These are phyloP conservation scores for Caenorhabditis macrosperma DNA, from an alignment of 2,888 invertebrate species.

Conservation along the genomic window DNA sequence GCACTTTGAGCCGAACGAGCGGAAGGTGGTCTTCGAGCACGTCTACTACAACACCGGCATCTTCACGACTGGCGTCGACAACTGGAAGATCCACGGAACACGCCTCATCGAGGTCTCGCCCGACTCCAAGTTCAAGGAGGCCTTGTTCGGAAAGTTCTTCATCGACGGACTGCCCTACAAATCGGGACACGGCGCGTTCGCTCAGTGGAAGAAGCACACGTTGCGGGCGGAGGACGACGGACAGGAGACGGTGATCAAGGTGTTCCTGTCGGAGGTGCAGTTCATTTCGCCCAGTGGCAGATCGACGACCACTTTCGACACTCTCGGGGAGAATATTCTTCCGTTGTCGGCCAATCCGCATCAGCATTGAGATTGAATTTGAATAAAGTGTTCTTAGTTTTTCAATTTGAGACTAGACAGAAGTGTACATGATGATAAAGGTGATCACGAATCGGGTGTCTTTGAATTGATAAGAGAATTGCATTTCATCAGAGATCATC, in stretches of 20 bases:
- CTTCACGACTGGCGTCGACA: conserved; percentile 14
- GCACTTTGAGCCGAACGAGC: background rate
- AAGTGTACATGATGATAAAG: too few relatives aligned
- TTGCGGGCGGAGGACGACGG: conserved; percentile 24
- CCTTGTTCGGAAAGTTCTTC: background rate
- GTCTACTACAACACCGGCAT: conserved; percentile 17
- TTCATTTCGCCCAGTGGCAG: conserved; percentile 25
- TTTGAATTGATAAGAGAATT: too few relatives aligned
- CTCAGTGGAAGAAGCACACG: conserved; percentile 21
- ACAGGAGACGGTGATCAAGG: background rate
- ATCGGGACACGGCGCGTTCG: background rate
- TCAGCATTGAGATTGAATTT: too few relatives aligned
- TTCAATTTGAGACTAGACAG: too few relatives aligned
- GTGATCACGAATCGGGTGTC: too few relatives aligned
- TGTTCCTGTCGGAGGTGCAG: conserved; percentile 7
- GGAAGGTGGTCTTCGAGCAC: background rate
- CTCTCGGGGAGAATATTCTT: background rate
- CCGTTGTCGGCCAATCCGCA: too few relatives aligned
- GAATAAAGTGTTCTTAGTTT: too few relatives aligned
- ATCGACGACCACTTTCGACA: background rate
- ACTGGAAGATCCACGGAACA: conserved; percentile 21
- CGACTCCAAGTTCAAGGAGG: background rate
- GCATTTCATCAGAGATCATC: too few relatives aligned
- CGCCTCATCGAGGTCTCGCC: conserved; percentile 1
- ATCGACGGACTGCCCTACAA: conserved; percentile 10